These are phyloP conservation scores for Rhipidura dahli DNA, from an alignment of 2,113 vertebrate genomes.

Conservation along the genomic window DNA sequence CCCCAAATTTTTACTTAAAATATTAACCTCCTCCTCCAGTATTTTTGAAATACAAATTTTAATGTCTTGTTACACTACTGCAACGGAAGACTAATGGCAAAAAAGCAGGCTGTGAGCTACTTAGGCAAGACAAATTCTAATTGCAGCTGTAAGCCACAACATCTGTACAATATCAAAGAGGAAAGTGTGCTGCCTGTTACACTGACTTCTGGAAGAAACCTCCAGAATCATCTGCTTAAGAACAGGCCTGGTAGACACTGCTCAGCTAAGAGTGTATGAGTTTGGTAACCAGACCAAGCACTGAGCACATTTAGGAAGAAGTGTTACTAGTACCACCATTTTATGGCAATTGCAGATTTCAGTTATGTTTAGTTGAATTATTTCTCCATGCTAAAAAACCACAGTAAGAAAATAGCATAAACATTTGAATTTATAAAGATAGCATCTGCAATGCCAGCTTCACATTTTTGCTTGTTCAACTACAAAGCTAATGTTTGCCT, in stretches of 20 bases:
- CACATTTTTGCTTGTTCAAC: neutral
- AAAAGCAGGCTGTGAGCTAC: neutral
- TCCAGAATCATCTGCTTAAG: neutral
- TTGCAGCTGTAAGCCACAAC: neutral
- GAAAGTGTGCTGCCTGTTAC: neutral
- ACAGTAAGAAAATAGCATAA: neutral
- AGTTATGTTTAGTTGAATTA: neutral
- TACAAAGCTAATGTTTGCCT: neutral
- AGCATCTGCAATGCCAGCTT: neutral
- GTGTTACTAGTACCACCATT: neutral
- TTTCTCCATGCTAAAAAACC: neutral
- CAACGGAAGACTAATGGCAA: neutral
- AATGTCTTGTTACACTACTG: neutral
- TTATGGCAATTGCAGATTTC: neutral
- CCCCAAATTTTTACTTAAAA: neutral
- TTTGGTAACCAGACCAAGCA: neutral
- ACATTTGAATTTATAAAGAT: neutral
- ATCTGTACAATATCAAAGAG: neutral
- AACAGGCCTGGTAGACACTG: neutral
- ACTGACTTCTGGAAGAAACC: neutral
- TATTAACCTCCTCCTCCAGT: neutral
- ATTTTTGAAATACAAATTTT: neutral
- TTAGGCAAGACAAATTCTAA: neutral
- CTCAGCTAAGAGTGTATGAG: neutral
- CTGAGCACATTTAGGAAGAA: neutral